Base-by-base conservation (phyloP, 2,888 invertebrate genomes). In the Deilephila elpenor region DNA sequence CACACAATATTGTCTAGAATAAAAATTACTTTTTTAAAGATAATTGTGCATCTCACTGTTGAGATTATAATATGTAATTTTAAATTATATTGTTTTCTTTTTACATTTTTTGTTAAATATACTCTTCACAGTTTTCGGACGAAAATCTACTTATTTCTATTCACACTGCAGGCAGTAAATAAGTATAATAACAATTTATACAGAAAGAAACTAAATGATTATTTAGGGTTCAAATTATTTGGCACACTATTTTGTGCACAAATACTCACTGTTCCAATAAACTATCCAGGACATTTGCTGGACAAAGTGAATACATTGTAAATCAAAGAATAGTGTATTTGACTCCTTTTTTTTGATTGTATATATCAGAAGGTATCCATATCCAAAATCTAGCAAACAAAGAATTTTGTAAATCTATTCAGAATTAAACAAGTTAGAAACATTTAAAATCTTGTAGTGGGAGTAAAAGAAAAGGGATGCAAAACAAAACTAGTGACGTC, bases 181-280 rank as follows among this genome's bases (percentile, higher is more conserved):
- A 67, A 29, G 20, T 17, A 3, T 5, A 37, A 5, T 60, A 60
- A 60, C 14, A 25, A 60, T 29, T 29, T 17, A 32, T 3, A 29
- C 14, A 5, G 60, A 11, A n/a, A 14, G 60, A 14, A 25, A 29
- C 17, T 29, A 14, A 60, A 14, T 59, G 11, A 29, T 60, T 25
- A 11, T 4, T 60, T 37, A 34, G 32, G 7, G 3, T 29, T 37
- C 37, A 17, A 29, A 19, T 61, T 61, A 61, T 32, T 61, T 61
- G 61, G 61, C 61, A 61, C 61, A 20, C 3, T 5, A 64, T n/a
- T 56, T n/a, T 64, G 44, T 64, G 64, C 64, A 64, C 64, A 64
- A 64, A 20, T 14, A 17, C 29, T 60, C 25, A 60, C 3, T 60
- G 25, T 60, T 60, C 8, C 14, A 60, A 60, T 29, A 25, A 29